phyloP scores from a whole-genome alignment of 2,113 vertebrate genomes.

The Toxostoma redivivum region DNA sequence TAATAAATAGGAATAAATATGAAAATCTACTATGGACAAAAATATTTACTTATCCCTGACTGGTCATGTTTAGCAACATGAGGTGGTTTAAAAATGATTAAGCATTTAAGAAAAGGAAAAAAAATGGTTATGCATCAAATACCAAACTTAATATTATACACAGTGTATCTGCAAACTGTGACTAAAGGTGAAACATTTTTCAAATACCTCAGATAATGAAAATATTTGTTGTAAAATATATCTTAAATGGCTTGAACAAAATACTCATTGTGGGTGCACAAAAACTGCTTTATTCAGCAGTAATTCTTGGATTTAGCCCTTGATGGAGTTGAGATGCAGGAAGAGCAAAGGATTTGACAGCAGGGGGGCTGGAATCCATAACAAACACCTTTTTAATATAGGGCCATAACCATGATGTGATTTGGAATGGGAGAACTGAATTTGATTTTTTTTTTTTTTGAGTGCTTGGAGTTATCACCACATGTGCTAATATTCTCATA shows the following conservation, averaged over 20 bases:
- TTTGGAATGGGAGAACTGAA: neutral
- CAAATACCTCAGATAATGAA: constrained; percentile 46
- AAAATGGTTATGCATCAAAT: neutral
- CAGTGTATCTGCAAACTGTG: neutral
- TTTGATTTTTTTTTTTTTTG: neutral
- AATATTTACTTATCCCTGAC: neutral
- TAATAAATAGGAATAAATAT: neutral
- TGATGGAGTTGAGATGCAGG: neutral
- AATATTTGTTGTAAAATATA: neutral
- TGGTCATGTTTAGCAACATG: neutral
- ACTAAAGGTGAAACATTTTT: constrained; percentile 18
- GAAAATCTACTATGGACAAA: neutral
- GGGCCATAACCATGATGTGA: neutral
- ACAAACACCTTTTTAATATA: constrained; percentile 38
- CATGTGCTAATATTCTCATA: neutral
- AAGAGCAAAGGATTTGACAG: constrained; percentile 12
- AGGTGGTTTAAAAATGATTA: neutral
- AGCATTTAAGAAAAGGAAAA: neutral
- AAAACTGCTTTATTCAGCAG: neutral
- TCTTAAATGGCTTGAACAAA: neutral
- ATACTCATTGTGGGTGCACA: neutral
- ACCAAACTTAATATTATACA: neutral
- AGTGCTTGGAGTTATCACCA: neutral
- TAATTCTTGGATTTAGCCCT: neutral
- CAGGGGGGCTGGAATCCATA: neutral